Base-by-base conservation (phyloP, 2,797 vertebrate species). In the Danio aesculapii region DNA sequence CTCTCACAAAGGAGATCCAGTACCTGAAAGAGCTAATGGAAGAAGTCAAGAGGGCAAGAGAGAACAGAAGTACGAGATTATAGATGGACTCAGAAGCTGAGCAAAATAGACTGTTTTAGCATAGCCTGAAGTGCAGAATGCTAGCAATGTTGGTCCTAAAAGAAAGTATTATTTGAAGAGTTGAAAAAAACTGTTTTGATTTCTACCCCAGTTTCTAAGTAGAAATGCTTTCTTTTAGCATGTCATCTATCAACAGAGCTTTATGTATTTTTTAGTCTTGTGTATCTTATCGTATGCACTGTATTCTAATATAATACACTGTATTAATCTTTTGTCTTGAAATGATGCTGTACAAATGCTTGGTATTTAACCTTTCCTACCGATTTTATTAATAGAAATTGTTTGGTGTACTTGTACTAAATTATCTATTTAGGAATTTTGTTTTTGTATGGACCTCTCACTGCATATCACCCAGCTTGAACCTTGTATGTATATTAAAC, bases 11-110 rank as follows among this genome's bases (percentile, higher is more conserved):
- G 87, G 98, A 99, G 91, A 98, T 99, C 0, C 92, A 97, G 88
- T 99, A 99, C 87, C 92, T 99, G 6, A 98, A 97, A 90, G 97
- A 98, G 88, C 88, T 99, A 71, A 97, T 99, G 76, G 96, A 96
- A 66, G 98, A 99, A 87, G 97, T 99, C 19, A 92, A 93, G 2
- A 88, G 87, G 79, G 93, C 96, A 77, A 94, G 93, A 89, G 89
- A 87, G 21, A 95, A 58, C 58, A 93, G 90, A 59, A 86, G 79
- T 46, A 83, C 90, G 2, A 44, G 83, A 63, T 84, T 84, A 0
- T 52, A 84, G 84, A 30, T 41, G 64, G 53, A 74, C 49, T 49
- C 8, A 58, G 16, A 63, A 66, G 58, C 59, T 13, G 80, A 63
- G 62, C 61, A 67, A 47, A 16, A 69, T 75, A 83, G 85, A 77